Evolutionary conservation across 2,797 vertebrate species (phyloP), one percentile per base, ranked within the genome.

Genomic region (Enteromius argenteus): DNA sequence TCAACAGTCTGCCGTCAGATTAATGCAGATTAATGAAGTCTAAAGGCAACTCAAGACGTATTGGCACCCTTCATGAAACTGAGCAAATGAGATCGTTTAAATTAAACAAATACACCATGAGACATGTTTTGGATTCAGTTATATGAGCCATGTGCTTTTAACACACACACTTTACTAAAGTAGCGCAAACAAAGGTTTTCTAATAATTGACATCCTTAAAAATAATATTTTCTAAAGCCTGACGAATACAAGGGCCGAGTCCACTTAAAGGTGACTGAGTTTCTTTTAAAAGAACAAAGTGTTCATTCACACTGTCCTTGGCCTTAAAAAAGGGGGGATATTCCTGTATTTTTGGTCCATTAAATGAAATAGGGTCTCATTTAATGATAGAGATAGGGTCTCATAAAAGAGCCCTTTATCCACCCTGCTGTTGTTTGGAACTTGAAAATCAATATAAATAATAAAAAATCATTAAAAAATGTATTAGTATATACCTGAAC

Each of bases 21-120:
- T 79, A 51, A 51, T 64, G 78, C 42, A 49, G 78, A 79, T 79
- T 79, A 79, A 67, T 79, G 30, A 67, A 68, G 62, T 79, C 62
- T 67, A 79, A 79, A 79, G 44, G 11, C 62, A 79, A 9, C 44
- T 68, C 44, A 27, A 79, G 44, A 51, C 13, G 1, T 51, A 79
- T 79, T 67, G 78, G 78, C 78, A 79, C 42, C 44, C 62, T 67
- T 79, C 19, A 23, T 79, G 60, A 66, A 46, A 62, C 27, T 67
- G 44, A 79, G 27, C 46, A 79, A 79, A 79, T 35, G 30, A 13
- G 30, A 37, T 51, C 42, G 13, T 67, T 79, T 79, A 49, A 68
- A 79, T 51, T 51, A 79, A 79, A 79, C 30, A 68, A 51, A 67
- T 37, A 79, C 30, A 67, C 44, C 62, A 53, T 23, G 44, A 68